phyloP scores from a whole-genome alignment of 2,797 vertebrate species.

The Setipinna tenuifilis region DNA sequence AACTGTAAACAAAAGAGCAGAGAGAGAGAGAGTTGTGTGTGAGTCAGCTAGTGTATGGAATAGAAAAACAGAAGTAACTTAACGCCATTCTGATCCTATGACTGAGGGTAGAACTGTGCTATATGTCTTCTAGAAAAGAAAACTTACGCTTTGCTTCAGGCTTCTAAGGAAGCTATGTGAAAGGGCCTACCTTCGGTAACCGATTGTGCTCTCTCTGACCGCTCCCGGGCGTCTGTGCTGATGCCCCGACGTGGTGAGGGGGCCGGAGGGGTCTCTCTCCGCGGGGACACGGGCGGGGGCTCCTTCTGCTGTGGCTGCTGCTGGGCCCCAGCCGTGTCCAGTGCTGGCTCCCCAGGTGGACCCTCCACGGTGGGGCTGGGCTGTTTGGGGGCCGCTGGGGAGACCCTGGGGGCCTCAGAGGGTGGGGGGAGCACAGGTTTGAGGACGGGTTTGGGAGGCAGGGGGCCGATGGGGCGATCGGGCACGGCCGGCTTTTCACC shows the following conservation, averaged over 20 bases:
- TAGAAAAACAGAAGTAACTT: no score
- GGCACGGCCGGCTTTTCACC: conserved; percentile 69
- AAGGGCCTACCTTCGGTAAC: conserved; percentile 70
- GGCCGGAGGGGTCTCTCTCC: conserved; percentile 61
- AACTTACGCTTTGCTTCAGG: no score
- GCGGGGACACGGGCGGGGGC: conserved; percentile 52
- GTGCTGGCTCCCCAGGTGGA: conserved; percentile 29
- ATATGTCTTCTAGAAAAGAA: no score
- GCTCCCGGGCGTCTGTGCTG: conserved; percentile 57
- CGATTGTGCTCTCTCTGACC: conserved; percentile 72
- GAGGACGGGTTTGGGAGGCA: conserved; percentile 71
- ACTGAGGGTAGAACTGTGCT: no score
- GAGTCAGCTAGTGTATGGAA: no score
- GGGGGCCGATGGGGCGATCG: conserved; percentile 62
- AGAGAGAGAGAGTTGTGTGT: no score
- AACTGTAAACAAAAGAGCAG: no score
- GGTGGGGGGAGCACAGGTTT: conserved; percentile 62
- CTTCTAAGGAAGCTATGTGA: no score
- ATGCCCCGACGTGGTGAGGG: conserved; percentile 64
- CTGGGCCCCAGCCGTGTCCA: not conserved
- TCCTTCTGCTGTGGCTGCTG: conserved; percentile 42
- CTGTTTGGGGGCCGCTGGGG: conserved; percentile 50
- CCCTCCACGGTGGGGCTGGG: conserved; percentile 48
- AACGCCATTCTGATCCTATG: no score
- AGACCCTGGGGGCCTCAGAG: conserved; percentile 38